Percentiles rank a stretch among this genome's conserved stretches.
Conservation (phyloP, 1,140 invertebrate genomes). For the Battus philenor region DNA sequence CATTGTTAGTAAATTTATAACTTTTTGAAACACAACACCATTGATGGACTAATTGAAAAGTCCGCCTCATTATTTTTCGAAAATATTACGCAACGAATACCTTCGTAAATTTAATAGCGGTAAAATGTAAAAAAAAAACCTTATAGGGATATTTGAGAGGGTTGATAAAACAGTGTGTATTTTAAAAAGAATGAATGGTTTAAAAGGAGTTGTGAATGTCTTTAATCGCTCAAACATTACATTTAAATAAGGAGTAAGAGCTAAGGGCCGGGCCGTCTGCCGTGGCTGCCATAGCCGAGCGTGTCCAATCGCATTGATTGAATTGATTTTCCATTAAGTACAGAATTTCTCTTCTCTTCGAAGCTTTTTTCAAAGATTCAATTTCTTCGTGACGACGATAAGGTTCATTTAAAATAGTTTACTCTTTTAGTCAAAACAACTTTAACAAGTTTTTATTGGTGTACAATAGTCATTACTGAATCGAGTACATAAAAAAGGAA, state of each 20-base stretch:
- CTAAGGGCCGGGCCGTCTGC: conserved; percentile 20
- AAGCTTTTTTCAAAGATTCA: conserved; percentile 40
- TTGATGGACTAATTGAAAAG: conserved; percentile 36
- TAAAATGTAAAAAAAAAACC: conserved; percentile 48
- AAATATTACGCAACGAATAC: conserved; percentile 44
- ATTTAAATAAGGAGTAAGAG: conserved; percentile 18
- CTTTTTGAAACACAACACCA: conserved; percentile 38
- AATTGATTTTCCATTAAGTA: conserved; percentile 65
- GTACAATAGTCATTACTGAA: conserved; percentile 5
- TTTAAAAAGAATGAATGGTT: conserved; percentile 14
- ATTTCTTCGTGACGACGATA: conserved; percentile 50
- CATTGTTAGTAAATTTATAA: conserved; percentile 25
- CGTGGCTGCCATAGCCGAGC: conserved; percentile 34
- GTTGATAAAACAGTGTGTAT: conserved; percentile 47
- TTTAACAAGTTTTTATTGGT: conserved; percentile 10
- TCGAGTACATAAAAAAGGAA: conserved; percentile 1
- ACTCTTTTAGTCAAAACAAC: conserved; percentile 16
- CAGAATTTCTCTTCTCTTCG: conserved; percentile 39
- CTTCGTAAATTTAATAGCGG: conserved; percentile 41
- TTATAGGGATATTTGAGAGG: conserved; percentile 51
- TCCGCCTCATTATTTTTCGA: conserved; percentile 36
- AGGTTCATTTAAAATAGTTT: conserved; percentile 32
- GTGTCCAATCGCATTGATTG: conserved; percentile 54
- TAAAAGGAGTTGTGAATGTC: conserved; percentile 11
- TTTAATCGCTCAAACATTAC: conserved; percentile 17